A percentile compares a stretch with the other conserved stretches of the same genome.
phyloP scores from a whole-genome alignment of 2,888 invertebrate genomes.

The Drosophila tripunctata region DNA sequence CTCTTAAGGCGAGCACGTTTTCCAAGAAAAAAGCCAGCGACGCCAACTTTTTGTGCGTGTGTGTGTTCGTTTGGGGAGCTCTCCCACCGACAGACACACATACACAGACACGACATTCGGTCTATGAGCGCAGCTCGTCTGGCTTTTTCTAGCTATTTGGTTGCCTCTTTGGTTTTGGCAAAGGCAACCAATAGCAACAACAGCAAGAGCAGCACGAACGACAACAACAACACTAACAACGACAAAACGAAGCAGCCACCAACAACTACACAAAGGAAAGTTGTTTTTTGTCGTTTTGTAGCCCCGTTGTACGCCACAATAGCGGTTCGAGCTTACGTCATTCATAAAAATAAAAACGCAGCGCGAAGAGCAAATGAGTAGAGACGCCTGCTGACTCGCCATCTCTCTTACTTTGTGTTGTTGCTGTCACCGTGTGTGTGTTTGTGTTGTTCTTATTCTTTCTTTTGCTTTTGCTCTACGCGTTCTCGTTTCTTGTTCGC shows the following conservation, averaged over 20 bases:
- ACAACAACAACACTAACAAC: constrained; percentile 28
- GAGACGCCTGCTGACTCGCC: constrained; percentile 26
- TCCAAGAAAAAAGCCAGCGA: constrained; percentile 56
- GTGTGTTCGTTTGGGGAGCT: constrained; percentile 29
- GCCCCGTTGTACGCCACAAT: constrained; percentile 41
- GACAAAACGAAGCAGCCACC: constrained; percentile 16
- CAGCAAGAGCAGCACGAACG: constrained; percentile 23
- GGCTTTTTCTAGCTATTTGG: constrained; percentile 26
- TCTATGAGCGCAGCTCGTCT: constrained; percentile 29
- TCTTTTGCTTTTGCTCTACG: constrained; percentile 14
- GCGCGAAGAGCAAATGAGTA: constrained; percentile 41
- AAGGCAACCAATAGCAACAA: constrained; percentile 36
- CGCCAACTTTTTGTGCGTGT: constrained; percentile 50
- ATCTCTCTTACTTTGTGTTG: constrained; percentile 36
- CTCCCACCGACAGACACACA: constrained; percentile 32
- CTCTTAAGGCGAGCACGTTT: constrained; percentile 60
- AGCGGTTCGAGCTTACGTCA: constrained; percentile 71
- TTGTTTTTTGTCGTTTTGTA: constrained; percentile 58
- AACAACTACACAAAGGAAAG: constrained; percentile 50
- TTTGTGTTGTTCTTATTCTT: constrained; percentile 36
- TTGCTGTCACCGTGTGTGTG: constrained; percentile 18
- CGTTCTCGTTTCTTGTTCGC: constrained; percentile 8
- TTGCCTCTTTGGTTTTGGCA: constrained; percentile 48
- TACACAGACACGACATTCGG: constrained; percentile 8
- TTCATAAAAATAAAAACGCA: constrained; percentile 75